Evolutionary conservation across 1,140 invertebrate genomes (phyloP).

Genomic region (Drosophila setifemur): DNA sequence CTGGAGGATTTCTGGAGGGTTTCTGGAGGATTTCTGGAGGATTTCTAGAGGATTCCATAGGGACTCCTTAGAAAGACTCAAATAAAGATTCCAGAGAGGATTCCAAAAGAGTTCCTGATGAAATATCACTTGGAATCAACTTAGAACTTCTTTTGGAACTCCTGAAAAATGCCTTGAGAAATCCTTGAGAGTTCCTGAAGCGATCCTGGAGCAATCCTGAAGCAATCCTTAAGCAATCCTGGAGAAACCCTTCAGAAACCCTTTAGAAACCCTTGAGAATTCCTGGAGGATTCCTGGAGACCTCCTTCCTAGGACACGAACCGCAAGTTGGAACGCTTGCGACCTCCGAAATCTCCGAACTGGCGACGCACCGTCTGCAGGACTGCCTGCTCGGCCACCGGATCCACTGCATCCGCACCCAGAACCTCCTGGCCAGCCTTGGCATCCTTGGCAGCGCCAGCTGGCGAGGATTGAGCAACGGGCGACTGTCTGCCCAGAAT

Average conservation of each 20-base stretch:
- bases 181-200: neutral
- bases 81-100: no score
- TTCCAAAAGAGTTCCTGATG: neutral
- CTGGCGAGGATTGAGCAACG: neutral
- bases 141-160: no score
- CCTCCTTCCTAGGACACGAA: conserved; percentile 40
- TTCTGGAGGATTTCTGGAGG: no score
- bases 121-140: no score
- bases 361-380: conserved; percentile 40
- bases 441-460: neutral
- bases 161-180: neutral
- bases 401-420: neutral
- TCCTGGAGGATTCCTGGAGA: neutral
- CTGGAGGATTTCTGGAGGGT: no score
- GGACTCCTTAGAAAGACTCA: no score
- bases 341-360: conserved; percentile 52
- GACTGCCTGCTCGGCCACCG: conserved; percentile 25
- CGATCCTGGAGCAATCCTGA: no score
- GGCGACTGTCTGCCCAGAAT: conserved; percentile 54
- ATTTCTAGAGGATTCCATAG: no score
- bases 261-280: no score
- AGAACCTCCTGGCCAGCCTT: no score
- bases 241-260: no score
- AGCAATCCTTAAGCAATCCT: no score
- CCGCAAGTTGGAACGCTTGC: conserved; percentile 66